Evolutionary conservation across 2,113 vertebrate genomes (phyloP).

Genomic region (Numenius arquata): DNA sequence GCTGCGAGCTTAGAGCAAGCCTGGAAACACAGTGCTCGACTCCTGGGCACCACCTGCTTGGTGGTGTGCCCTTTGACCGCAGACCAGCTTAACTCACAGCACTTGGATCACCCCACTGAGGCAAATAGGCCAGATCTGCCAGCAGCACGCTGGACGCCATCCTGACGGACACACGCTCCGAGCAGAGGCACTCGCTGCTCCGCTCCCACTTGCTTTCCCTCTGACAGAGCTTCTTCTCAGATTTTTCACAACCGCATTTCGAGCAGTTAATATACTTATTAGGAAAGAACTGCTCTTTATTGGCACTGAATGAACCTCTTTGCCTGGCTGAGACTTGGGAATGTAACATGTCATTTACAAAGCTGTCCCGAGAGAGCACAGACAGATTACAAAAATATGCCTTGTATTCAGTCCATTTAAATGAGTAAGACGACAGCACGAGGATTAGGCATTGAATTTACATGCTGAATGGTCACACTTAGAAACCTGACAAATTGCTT

Average conservation of each 20-base stretch:
- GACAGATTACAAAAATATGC: constrained; percentile 37
- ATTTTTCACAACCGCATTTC: not conserved
- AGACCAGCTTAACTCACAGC: not conserved
- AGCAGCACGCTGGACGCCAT: rapidly evolving
- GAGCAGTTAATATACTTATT: constrained; percentile 55
- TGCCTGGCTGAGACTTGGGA: constrained; percentile 15
- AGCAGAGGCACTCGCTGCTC: not conserved
- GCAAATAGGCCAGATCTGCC: rapidly evolving
- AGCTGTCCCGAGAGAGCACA: constrained; percentile 33
- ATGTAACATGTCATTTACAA: constrained; percentile 48
- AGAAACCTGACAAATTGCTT: constrained; percentile 5
- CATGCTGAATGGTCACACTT: not conserved
- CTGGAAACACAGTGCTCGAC: not conserved
- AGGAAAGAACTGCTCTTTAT: constrained; percentile 58
- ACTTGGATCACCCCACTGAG: not conserved
- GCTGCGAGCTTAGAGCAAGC: not conserved
- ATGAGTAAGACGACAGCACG: not conserved
- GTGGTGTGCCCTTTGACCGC: not conserved
- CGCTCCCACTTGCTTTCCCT: not conserved
- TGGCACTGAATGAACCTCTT: constrained; percentile 26
- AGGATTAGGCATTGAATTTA: constrained; percentile 9
- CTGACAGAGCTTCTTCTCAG: not conserved
- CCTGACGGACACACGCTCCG: rapidly evolving
- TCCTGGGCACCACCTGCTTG: not conserved
- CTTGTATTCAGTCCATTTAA: constrained; percentile 18